A percentile compares a stretch with the other conserved stretches of the same genome.
phyloP scores from a whole-genome alignment of 1,140 invertebrate genomes.

The Limonius californicus region DNA sequence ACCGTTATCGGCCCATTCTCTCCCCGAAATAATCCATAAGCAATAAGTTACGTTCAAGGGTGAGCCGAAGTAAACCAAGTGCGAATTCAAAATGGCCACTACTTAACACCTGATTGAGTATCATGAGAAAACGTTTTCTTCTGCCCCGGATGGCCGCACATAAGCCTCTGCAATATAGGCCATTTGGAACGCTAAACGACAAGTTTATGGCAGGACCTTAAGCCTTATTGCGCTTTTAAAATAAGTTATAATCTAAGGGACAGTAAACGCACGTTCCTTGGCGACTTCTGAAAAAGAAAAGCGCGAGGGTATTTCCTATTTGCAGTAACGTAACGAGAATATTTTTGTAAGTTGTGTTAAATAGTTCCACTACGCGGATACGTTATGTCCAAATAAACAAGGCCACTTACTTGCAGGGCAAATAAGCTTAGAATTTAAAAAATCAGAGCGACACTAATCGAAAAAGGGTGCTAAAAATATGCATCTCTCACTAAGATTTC shows the following conservation, averaged over 20 bases:
- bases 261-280: neutral
- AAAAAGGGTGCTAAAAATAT: too few species aligned
- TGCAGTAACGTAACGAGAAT: too few species aligned
- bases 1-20: neutral
- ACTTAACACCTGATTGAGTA: neutral
- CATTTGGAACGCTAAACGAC: constrained; percentile 7
- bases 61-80: neutral
- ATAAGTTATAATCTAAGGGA: constrained; percentile 6
- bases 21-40: neutral
- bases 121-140: neutral
- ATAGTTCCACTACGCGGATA: too few species aligned
- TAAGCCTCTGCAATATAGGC: constrained; percentile 4
- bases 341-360: too few species aligned
- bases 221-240: constrained; percentile 8
- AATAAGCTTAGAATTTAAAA: neutral
- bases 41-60: neutral
- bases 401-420: too few species aligned
- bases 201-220: constrained; percentile 2
- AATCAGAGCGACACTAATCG: too few species aligned
- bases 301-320: neutral
- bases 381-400: too few species aligned
- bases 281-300: neutral
- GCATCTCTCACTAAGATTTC: too few species aligned
- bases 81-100: neutral
- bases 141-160: neutral